phyloP scores from a whole-genome alignment of 2,797 vertebrate genomes.

The Malurus splendens region DNA sequence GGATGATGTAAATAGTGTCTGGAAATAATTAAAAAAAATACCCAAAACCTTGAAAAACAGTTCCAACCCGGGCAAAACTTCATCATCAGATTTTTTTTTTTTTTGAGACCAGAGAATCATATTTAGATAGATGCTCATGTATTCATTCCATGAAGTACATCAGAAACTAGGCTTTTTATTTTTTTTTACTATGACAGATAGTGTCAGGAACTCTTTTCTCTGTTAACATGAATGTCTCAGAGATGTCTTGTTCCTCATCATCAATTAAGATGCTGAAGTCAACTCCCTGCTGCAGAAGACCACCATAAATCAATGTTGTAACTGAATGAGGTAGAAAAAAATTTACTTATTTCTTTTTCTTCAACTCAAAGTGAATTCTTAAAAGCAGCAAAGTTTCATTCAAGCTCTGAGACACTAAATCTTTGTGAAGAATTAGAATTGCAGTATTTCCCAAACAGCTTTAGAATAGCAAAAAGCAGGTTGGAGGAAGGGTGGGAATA shows the following conservation, averaged over 20 bases:
- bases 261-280: neutral
- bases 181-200: neutral
- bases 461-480: neutral
- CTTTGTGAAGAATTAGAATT: neutral
- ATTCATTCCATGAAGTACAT: neutral
- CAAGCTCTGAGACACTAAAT: neutral
- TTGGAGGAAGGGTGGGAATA: neutral
- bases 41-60: neutral
- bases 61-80: neutral
- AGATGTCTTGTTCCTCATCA: neutral
- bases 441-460: neutral
- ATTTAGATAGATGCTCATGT: neutral
- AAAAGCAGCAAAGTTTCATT: neutral
- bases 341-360: neutral
- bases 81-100: no score
- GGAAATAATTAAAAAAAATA: neutral
- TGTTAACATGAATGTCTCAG: neutral
- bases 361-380: neutral
- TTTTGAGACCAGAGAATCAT: accelerated
- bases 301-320: neutral
- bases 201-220: neutral
- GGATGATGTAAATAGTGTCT: neutral
- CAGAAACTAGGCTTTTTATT: neutral
- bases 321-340: neutral
- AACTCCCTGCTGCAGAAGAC: neutral